Percentiles rank a stretch among this genome's conserved stretches.
phyloP scores from a whole-genome alignment of 2,113 vertebrate species.

The Notechis scutatus region DNA sequence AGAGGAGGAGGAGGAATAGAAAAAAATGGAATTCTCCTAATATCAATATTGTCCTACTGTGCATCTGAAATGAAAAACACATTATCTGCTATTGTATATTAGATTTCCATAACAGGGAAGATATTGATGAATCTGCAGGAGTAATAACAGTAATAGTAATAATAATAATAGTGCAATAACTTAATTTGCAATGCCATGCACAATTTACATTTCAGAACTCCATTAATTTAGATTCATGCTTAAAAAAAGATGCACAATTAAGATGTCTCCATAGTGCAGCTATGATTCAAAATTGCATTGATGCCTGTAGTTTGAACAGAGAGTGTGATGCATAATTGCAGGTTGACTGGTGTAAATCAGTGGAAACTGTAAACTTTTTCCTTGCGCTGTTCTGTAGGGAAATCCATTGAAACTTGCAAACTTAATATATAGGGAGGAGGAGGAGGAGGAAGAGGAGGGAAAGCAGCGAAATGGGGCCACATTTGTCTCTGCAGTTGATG shows the following conservation, averaged over 20 bases:
- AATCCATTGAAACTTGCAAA: neutral
- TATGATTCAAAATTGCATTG: neutral
- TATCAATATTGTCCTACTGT: neutral
- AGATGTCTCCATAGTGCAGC: neutral
- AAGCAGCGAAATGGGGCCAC: neutral
- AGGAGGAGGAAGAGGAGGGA: neutral
- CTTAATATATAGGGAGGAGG: neutral
- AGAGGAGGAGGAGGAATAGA: neutral
- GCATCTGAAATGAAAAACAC: neutral
- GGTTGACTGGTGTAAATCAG: neutral
- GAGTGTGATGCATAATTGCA: neutral
- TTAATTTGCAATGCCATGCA: neutral
- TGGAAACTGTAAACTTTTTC: neutral
- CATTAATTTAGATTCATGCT: neutral
- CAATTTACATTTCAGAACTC: neutral
- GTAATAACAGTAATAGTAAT: neutral
- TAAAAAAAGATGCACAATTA: neutral
- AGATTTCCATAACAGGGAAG: neutral
- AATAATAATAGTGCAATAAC: neutral
- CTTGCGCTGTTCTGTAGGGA: neutral
- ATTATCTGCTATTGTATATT: neutral
- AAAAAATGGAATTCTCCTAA: neutral
- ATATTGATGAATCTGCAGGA: neutral
- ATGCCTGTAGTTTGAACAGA: neutral
- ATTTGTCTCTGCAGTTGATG: slow-evolving; percentile 27